Percentiles rank a stretch among this genome's conserved stretches.
Conservation (phyloP, 2,888 invertebrate species). For the Diploptera punctata region DNA sequence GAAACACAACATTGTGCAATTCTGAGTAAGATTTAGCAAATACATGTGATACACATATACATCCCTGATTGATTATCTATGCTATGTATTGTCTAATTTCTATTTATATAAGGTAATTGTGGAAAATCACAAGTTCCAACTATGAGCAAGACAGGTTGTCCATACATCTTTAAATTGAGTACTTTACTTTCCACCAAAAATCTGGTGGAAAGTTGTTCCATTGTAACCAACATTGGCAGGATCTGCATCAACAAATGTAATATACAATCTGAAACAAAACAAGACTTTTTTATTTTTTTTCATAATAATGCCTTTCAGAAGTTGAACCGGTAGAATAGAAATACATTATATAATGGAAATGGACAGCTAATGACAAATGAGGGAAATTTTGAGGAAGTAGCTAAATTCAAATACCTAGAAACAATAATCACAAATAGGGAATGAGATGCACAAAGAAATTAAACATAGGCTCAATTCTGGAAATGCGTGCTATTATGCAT, state of each 20-base stretch:
- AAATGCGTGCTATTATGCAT: too few species aligned
- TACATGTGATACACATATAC: background rate
- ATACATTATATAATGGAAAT: too few species aligned
- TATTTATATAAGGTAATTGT: background rate
- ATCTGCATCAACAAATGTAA: constrained; percentile 65
- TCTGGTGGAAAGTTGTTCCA: constrained; percentile 70
- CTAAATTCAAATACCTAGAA: too few species aligned
- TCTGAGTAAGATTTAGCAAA: background rate
- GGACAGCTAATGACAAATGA: too few species aligned
- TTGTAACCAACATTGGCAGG: constrained; percentile 68
- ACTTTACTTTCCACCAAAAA: constrained; percentile 55
- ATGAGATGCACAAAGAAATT: too few species aligned
- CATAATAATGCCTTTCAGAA: too few species aligned
- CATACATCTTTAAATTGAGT: background rate
- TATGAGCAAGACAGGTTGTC: background rate
- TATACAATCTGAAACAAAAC: constrained; percentile 68
- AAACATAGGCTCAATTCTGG: too few species aligned
- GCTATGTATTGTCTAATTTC: background rate
- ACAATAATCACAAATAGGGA: too few species aligned
- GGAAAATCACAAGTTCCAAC: background rate
- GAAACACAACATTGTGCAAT: too few species aligned
- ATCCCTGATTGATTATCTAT: background rate
- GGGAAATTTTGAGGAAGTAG: too few species aligned
- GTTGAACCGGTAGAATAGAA: too few species aligned
- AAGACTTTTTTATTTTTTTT: too few species aligned